Base-by-base conservation (phyloP, 2,888 invertebrate species). In the Acanthococcus lagerstroemiae region DNA sequence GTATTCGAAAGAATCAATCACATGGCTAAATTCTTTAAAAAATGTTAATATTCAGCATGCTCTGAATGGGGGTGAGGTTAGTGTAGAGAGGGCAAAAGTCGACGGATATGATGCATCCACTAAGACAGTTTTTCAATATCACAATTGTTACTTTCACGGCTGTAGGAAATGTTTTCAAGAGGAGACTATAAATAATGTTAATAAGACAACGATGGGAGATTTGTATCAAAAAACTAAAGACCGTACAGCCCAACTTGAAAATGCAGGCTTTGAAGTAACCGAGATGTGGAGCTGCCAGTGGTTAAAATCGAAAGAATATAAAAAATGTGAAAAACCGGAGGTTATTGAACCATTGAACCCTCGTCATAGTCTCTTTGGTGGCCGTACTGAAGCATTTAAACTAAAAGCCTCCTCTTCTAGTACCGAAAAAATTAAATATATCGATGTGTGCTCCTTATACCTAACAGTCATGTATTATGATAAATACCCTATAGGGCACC, bases 321-420 rank as follows among this genome's bases (percentile, higher is more conserved):
- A n/a, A n/a, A n/a, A n/a, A n/a, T n/a, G n/a, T n/a, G n/a, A n/a
- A n/a, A n/a, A n/a, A n/a, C n/a, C n/a, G n/a, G n/a, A n/a, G n/a
- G n/a, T n/a, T n/a, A n/a, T n/a, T n/a, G n/a, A n/a, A n/a, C 70
- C 69, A 0, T 52, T 72, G 17, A 69, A 72, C 37, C 70, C 71
- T 4, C 50, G 73, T 7, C 70, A 72, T 63, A 69, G 70, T 1
- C 73, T 73, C 63, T 72, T 68, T 61, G 72, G 72, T 6, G 73
- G 72, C 12, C 67, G 73, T 9, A 72, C 72, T 4, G 65, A 46
- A 7, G 55, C 9, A n/a, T 26, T 21, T 22, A 65, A 50, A 56
- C 25, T n/a, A 21, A 25, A 19, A 12, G n/a, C 1, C 7, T 25
- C 15, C n/a, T 25, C 17, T 24, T 17, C 17, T 3, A n/a, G n/a